Conservation (phyloP, 2,113 vertebrate species). For the Chamaea fasciata region DNA sequence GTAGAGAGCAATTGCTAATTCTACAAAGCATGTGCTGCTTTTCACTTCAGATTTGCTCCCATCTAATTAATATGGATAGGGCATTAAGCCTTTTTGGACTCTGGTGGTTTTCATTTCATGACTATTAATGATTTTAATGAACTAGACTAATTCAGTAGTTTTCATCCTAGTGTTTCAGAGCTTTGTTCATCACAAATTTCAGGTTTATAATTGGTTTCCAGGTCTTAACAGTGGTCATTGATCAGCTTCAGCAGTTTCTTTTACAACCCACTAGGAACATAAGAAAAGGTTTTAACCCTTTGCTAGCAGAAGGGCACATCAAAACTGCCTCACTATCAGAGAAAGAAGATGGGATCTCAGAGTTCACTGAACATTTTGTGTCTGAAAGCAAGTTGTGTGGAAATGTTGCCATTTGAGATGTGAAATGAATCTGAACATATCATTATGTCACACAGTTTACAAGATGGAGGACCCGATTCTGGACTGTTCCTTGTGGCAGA, state of each 20-base stretch:
- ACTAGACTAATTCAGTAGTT: constrained; percentile 98
- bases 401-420: not conserved
- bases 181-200: constrained; percentile 88
- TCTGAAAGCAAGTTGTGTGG: not conserved
- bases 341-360: not conserved
- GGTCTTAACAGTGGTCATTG: constrained; percentile 84
- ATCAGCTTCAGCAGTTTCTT: constrained; percentile 82
- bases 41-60: constrained; percentile 94
- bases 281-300: constrained; percentile 75
- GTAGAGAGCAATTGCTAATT: constrained; percentile 87
- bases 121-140: constrained; percentile 99
- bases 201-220: constrained; percentile 87
- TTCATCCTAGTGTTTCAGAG: constrained; percentile 89
- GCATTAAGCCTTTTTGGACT: constrained; percentile 99
- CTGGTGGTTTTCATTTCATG: constrained; percentile 98
- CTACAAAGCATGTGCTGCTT: constrained; percentile 87
- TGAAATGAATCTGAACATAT: not conserved
- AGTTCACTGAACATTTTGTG: not conserved
- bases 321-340: not conserved
- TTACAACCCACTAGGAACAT: constrained; percentile 70
- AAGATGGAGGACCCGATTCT: not conserved
- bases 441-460: not conserved
- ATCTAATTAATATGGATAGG: constrained; percentile 99
- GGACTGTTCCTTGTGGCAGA: not conserved
- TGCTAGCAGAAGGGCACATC: not conserved